Conservation (phyloP, 2,113 vertebrate species). For the Struthio camelus region DNA sequence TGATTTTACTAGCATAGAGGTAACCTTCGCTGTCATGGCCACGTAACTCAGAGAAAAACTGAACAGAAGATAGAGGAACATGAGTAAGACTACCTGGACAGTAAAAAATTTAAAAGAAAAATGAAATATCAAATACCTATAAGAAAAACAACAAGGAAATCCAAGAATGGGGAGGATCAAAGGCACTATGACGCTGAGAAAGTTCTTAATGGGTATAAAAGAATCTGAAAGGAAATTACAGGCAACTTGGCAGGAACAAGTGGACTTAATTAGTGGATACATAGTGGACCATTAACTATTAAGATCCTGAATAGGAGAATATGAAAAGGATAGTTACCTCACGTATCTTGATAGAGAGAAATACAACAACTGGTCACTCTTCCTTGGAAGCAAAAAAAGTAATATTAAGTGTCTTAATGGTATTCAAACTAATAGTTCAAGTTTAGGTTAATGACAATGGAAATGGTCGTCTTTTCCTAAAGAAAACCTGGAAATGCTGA, state of each 20-base stretch:
- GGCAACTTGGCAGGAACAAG: background rate
- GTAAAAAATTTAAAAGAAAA: background rate
- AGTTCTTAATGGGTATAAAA: background rate
- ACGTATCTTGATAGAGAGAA: background rate
- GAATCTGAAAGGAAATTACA: background rate
- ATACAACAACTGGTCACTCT: background rate
- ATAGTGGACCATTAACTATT: background rate
- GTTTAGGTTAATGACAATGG: background rate
- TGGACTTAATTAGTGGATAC: background rate
- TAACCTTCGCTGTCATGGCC: background rate
- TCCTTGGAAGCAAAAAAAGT: background rate
- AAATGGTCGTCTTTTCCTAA: background rate
- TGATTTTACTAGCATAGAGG: background rate
- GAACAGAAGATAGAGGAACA: background rate
- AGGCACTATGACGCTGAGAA: background rate
- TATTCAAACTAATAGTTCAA: background rate
- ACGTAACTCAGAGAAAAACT: no score
- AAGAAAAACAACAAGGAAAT: background rate
- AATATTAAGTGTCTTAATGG: background rate
- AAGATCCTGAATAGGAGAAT: background rate
- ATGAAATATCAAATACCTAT: background rate
- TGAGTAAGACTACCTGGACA: background rate
- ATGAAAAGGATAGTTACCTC: background rate
- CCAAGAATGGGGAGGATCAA: background rate
- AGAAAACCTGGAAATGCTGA: background rate